Evolutionary conservation across 2,888 invertebrate genomes (phyloP), one percentile per base, ranked within the genome.

Genomic region (Drosophila paranaensis): DNA sequence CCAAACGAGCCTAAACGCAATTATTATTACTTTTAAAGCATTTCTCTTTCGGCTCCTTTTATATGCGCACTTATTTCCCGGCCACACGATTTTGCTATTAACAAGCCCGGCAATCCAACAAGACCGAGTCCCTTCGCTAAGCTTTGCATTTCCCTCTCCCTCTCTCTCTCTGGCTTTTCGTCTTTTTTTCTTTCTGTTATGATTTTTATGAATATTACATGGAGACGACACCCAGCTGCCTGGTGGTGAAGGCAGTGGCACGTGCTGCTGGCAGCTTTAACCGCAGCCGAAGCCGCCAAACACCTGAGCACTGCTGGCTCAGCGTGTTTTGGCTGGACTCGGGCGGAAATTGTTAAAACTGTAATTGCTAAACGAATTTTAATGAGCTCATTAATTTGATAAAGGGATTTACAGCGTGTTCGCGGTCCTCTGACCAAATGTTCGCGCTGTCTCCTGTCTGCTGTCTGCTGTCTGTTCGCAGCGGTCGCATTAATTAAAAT

Each of bases 341-440:
- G 63, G 58, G 57, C 85, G 89, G 79, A 89, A 88, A 90, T 83
- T 89, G 84, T 90, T 89, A 86, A 88, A 90, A 90, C 90, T 88
- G 81, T 90, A 90, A 90, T 90, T 90, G 89, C 90, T 90, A 89
- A 90, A 89, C 91, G 90, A 88, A 90, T 89, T 90, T 90, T 90
- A 90, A 90, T 89, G 91, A 90, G 90, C 90, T 90, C 91, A 90
- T 90, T 90, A 90, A 90, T 90, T 90, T 90, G 87, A 90, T 88
- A 90, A 90, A 90, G 81, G 86, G 89, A 89, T 90, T 90, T 90
- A 87, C 82, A 90, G 78, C 79, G 77, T 79, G 90, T 88, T 88
- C 54, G 89, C 79, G 88, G 86, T 85, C 71, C 74, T 63, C 72
- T 71, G 72, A 63, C 82, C 89, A 77, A 87, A 77, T 81, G 72